These are phyloP conservation scores for Pomacea canaliculata DNA, from an alignment of 2,888 invertebrate genomes.

Conservation along the genomic window DNA sequence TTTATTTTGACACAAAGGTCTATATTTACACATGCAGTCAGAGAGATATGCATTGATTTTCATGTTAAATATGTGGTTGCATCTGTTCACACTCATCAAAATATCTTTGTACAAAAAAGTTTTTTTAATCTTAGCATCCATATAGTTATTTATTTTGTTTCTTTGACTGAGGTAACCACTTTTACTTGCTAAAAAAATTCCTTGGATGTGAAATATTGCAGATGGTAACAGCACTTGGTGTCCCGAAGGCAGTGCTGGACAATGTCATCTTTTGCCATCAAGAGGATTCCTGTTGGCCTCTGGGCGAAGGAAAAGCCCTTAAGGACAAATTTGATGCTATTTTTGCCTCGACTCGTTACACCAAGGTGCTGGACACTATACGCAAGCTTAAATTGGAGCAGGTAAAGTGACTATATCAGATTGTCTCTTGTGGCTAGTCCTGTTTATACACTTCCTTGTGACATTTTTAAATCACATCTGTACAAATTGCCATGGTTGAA, in stretches of 20 bases:
- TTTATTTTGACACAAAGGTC: too few species aligned
- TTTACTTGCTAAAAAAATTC: too few species aligned
- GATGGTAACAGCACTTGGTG: constrained; percentile 82
- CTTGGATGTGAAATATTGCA: constrained; percentile 71
- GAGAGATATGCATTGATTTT: too few species aligned
- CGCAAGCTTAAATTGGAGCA: constrained; percentile 64
- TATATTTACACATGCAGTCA: too few species aligned
- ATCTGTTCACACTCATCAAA: too few species aligned
- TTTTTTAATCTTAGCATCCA: too few species aligned
- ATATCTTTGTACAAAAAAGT: too few species aligned
- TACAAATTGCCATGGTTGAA: not conserved
- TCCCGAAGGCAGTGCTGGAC: constrained; percentile 93
- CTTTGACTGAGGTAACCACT: too few species aligned
- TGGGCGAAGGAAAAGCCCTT: constrained; percentile 91
- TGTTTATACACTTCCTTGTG: too few species aligned
- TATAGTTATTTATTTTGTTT: too few species aligned
- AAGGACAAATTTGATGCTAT: constrained; percentile 98
- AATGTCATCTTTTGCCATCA: constrained; percentile 99
- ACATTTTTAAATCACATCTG: too few species aligned
- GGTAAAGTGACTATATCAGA: constrained; percentile 38
- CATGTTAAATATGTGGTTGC: too few species aligned
- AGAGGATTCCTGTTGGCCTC: constrained; percentile 96
- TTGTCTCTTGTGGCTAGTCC: not conserved
- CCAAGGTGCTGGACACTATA: constrained; percentile 83
- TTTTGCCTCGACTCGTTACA: constrained; percentile 93